A percentile compares a stretch with the other conserved stretches of the same genome.
These are phyloP conservation scores for Drosophila fuyamai DNA, from an alignment of 1,140 invertebrate genomes.

Conservation along the genomic window DNA sequence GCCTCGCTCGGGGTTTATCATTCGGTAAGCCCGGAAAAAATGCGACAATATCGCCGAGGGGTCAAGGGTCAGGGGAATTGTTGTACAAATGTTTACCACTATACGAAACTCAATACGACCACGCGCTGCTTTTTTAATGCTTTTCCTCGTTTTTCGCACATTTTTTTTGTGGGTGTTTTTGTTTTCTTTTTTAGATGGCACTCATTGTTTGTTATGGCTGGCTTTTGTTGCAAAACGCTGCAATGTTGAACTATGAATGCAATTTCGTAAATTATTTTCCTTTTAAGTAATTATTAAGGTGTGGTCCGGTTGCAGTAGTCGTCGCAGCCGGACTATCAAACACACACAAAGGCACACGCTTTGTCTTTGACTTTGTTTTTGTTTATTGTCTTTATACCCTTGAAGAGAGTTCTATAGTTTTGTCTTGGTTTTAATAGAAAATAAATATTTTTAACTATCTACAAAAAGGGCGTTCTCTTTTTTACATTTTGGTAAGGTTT, in stretches of 20 bases:
- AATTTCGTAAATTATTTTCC: conserved; percentile 84
- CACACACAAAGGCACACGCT: conserved; percentile 69
- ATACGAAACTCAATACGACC: conserved; percentile 68
- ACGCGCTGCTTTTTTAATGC: conserved; percentile 43
- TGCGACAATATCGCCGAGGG: conserved; percentile 47
- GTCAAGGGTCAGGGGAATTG: conserved; percentile 9
- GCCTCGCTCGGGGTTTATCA: conserved; percentile 31
- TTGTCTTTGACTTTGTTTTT: conserved; percentile 58
- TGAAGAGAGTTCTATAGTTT: not conserved
- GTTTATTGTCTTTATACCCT: conserved; percentile 48
- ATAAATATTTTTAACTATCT: not conserved
- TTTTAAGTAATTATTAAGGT: conserved; percentile 84
- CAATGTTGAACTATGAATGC: conserved; percentile 82
- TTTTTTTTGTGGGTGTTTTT: conserved; percentile 14
- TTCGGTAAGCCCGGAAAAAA: conserved; percentile 36
- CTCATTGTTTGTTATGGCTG: conserved; percentile 78
- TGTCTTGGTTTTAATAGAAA: not conserved
- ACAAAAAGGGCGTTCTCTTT: too few species aligned
- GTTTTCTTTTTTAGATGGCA: conserved; percentile 36
- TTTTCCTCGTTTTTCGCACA: conserved; percentile 54
- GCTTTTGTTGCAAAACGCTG: conserved; percentile 74
- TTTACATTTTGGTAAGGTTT: too few species aligned
- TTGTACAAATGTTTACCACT: conserved; percentile 59
- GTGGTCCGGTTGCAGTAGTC: conserved; percentile 60
- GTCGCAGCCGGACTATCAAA: conserved; percentile 58